Conservation (phyloP, 2,113 vertebrate species). For the Poeciliopsis prolifica region DNA sequence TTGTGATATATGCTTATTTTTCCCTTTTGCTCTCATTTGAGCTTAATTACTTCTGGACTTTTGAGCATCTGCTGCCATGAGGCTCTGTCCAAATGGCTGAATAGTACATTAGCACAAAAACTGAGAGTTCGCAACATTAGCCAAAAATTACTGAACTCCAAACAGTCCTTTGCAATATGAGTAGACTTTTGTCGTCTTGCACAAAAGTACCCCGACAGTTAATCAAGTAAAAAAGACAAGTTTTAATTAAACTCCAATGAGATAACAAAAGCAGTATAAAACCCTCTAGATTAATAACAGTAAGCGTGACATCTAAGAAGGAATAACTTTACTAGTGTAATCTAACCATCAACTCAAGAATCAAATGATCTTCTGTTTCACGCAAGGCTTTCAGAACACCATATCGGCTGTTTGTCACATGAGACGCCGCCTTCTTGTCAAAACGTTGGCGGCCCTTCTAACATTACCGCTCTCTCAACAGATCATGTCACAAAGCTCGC, state of each 20-base stretch:
- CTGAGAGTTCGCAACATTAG: not conserved
- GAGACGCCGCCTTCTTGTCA: not conserved
- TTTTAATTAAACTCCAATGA: no score
- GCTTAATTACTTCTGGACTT: not conserved
- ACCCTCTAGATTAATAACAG: no score
- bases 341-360: not conserved
- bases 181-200: not conserved
- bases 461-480: not conserved
- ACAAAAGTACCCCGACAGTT: not conserved
- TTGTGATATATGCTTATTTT: not conserved
- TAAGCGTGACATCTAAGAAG: no score
- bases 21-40: not conserved
- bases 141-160: not conserved
- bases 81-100: not conserved
- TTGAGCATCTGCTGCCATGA: not conserved
- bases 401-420: not conserved
- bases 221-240: no score
- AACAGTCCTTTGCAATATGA: not conserved
- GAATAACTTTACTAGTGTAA: no score
- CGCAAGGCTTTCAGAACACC: not conserved
- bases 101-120: not conserved
- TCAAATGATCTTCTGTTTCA: not conserved
- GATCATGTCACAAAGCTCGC: not conserved
- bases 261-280: no score
- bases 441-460: not conserved